Evolutionary conservation across 1,140 invertebrate genomes (phyloP), one percentile per base, ranked within the genome.

Genomic region (Zaprionus davidi): DNA sequence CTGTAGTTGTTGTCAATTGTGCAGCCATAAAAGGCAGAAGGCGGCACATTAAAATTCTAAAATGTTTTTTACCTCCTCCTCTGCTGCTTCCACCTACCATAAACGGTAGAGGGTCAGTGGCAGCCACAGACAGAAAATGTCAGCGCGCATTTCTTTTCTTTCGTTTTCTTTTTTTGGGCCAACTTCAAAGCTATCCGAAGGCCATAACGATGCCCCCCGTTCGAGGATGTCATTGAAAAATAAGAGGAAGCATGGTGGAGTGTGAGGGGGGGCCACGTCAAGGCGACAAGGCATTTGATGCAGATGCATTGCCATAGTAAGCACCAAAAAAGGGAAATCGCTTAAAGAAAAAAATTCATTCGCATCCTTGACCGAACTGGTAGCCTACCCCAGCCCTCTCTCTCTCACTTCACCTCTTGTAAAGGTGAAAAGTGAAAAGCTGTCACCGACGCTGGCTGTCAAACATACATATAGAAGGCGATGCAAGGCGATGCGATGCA

Each of bases 11-110:
- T 82, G 82, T 85, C 66, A 76, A 73, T 77, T 78, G 71, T 69
- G 70, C 68, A 66, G 69, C 84, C 85, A 87, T 87, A 87, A 88
- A 87, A 88, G 84, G 84, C 84, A 87, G 83, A 78, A 87, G 84
- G 81, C 85, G 81, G 84, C 84, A 78, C 84, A 88, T 88, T 87
- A 88, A 88, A 88, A 88, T 88, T 88, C 81, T 84, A 88, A 88
- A 88, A 88, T 88, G 85, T 76, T 81, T 88, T 88, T 79, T 66
- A 38, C 62, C 59, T 78, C 75, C 84, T 76, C 80, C 49, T 11
- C n/a, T 11, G 2, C 44, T 4, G 6, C 17, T 46, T 9, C n/a
- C 5, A 64, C 77, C 57, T 71, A 81, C 85, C 69, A 88, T 79
- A 88, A 72, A 68, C 70, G 60, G 71, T 26, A 60, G 69, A 60